Evolutionary conservation across 2,888 invertebrate genomes (phyloP).

Genomic region (Synanthedon vespiformis): DNA sequence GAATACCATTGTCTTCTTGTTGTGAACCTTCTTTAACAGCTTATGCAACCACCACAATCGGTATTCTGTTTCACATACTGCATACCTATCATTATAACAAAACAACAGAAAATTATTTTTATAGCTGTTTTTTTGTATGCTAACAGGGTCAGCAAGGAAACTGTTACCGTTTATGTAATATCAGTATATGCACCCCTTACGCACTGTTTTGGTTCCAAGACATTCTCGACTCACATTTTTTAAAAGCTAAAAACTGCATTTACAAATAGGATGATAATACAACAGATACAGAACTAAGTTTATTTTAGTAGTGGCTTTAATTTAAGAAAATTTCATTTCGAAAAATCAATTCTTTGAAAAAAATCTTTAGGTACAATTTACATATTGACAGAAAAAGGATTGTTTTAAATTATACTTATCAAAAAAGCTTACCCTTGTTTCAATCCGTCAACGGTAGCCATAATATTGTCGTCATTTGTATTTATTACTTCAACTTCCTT

Average conservation of each 20-base stretch:
- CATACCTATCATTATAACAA: conserved; percentile 75
- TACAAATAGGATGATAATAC: too few species aligned
- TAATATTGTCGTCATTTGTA: conserved; percentile 85
- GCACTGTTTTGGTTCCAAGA: too few species aligned
- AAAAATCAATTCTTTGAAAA: too few species aligned
- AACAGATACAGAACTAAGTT: too few species aligned
- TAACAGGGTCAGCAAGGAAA: background rate
- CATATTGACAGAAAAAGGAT: background rate
- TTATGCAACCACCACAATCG: conserved; percentile 93
- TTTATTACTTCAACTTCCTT: conserved; percentile 92
- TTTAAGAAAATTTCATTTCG: too few species aligned
- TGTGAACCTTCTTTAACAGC: conserved; percentile 92
- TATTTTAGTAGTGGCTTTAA: too few species aligned
- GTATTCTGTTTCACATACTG: conserved; percentile 93
- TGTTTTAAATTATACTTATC: conserved; percentile 1
- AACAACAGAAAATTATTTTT: background rate
- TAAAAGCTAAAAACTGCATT: too few species aligned
- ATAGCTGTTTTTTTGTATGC: background rate
- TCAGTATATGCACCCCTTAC: too few species aligned
- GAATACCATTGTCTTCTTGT: conserved; percentile 95
- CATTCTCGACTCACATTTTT: too few species aligned
- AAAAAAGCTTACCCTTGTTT: conserved; percentile 74
- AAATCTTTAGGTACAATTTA: too few species aligned
- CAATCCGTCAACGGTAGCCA: conserved; percentile 84
- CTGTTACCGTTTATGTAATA: too few species aligned